Base-by-base conservation (phyloP, 1,140 invertebrate species). In the Drosophila busckii region DNA sequence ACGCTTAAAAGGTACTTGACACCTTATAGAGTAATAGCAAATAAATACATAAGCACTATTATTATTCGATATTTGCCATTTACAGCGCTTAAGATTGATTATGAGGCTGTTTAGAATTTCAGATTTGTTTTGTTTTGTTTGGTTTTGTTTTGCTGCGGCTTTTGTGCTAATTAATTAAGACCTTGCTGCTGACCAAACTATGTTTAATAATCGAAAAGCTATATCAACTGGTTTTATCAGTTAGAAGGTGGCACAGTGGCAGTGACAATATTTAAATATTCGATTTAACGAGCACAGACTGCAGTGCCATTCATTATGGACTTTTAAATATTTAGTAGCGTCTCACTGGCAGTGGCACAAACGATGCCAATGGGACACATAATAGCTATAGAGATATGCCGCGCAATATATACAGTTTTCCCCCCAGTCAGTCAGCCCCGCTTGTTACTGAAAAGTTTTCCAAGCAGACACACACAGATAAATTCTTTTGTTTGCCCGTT, bases 281-380 rank as follows among this genome's bases (percentile, higher is more conserved):
- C 55, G 4, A 52, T 62, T 55, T 50, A 75, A 58, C 45, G 73
- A 71, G 50, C 52, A 50, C 17, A 13, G 46, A 53, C 48, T 53
- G n/a, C n/a, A n/a, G 29, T 46, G 55, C 69, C n/a, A n/a, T n/a
- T 54, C 55, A 52, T 78, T 80, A 80, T 80, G 73, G 56, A 68
- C 65, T 70, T 70, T 78, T 71, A 66, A 66, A 66, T 68, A 68
- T 78, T 80, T 45, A 34, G 28, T n/a, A n/a, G n/a, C n/a, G n/a
- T n/a, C n/a, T n/a, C n/a, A 34, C 46, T 31, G 29, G 53, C 52
- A 40, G 44, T 23, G 29, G 32, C 23, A 41, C 16, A 66, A 66
- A 64, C 73, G 49, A 67, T 49, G 35, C 73, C 68, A 70, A 55
- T 70, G 71, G 71, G 71, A 70, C 49, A 54, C 53, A 78, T 78